Evolutionary conservation across 2,888 invertebrate species (phyloP), one percentile per base, ranked within the genome.

Genomic region (Balanococcus diminutus): DNA sequence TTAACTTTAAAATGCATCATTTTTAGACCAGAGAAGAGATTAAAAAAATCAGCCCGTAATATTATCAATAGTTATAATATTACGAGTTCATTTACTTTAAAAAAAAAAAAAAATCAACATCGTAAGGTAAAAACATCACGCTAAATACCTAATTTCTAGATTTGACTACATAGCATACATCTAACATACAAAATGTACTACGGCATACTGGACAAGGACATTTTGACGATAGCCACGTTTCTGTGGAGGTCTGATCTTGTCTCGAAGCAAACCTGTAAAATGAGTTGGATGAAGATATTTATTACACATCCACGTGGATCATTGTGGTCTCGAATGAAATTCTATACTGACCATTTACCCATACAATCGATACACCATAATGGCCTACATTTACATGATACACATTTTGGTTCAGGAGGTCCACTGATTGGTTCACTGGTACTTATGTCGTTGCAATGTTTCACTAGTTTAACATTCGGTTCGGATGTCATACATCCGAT

Each of bases 301-400:
- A 84, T 75, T 36, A 39, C 84, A 85, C 83, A 9, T 81, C 22
- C 86, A 31, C 81, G 86, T n/a, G n/a, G 14, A 42, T 42, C 3
- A 14, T 42, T 42, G 42, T 14, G 56, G 84, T 51, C n/a, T 84
- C 14, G 61, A 32, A 56, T 31, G 32, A 51, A 32, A 46, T 46
- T 14, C 3, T 72, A 42, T 16, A 88, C 88, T 88, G 87, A 91
- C 96, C 96, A 96, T 89, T 94, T 93, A 0, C 93, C 95, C 91
- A 96, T 92, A 90, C 96, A 98, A 88, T 94, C 93, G 28, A 93
- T 91, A 91, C 97, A 98, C 97, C 97, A 97, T 93, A 97, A 94
- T 31, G 96, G 97, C 84, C 95, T 93, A 89, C 95, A 96, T 89
- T 93, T 93, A 89, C 95, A 95, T 84, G 90, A 91, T 19, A 86